Evolutionary conservation across 2,113 vertebrate genomes (phyloP).

Genomic region (Erpornis zantholeuca): DNA sequence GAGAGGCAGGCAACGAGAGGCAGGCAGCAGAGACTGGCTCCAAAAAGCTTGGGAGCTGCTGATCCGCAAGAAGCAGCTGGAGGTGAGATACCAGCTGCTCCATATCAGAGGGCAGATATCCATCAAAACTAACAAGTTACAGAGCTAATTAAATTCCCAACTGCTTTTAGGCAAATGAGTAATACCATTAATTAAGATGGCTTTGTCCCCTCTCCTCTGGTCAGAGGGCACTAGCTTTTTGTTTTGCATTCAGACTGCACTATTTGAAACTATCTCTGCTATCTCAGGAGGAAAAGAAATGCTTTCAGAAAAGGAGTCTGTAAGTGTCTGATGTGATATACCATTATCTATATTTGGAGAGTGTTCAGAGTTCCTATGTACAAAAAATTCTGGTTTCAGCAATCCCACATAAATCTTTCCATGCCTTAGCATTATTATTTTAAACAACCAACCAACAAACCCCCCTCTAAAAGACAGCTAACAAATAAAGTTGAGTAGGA

Average conservation of each 20-base stretch:
- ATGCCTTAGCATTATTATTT: background rate
- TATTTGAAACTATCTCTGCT: background rate
- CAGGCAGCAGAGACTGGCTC: background rate
- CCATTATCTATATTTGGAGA: background rate
- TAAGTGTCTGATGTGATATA: background rate
- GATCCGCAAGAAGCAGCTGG: background rate
- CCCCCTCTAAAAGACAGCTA: fast-evolving
- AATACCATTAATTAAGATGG: background rate
- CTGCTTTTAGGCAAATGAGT: conserved; percentile 9
- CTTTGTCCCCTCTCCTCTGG: background rate
- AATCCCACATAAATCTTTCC: background rate
- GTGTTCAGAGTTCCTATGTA: background rate
- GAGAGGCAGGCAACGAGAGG: background rate
- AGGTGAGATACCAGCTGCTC: conserved; percentile 24
- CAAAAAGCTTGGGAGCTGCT: background rate
- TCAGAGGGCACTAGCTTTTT: background rate
- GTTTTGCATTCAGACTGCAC: background rate
- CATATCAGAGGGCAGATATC: background rate
- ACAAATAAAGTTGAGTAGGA: background rate
- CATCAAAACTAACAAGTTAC: conserved; percentile 37
- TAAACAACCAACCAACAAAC: background rate
- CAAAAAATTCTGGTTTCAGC: background rate
- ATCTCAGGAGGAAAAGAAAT: background rate
- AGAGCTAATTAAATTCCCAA: conserved; percentile 33
- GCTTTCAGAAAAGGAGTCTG: background rate